These are phyloP conservation scores for Marisa cornuarietis DNA, from an alignment of 1,140 invertebrate species.

Conservation along the genomic window DNA sequence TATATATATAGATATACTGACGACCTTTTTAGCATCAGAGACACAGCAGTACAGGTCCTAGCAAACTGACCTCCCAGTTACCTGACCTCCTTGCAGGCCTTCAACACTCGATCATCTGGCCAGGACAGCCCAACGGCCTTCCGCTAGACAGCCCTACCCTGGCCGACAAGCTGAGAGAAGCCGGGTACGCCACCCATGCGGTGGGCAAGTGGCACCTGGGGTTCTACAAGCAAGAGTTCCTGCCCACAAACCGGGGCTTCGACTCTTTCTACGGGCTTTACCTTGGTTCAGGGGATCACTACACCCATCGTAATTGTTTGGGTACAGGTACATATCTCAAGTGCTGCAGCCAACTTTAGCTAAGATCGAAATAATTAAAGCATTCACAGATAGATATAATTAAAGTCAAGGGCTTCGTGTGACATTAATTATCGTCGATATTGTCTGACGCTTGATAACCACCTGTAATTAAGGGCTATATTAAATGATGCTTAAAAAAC, in stretches of 20 bases:
- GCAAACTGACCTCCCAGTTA: constrained; percentile 14
- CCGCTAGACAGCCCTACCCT: constrained; percentile 59
- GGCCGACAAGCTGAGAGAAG: constrained; percentile 53
- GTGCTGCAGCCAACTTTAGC: too few relatives aligned
- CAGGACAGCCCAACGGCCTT: constrained; percentile 51
- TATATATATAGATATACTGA: too few relatives aligned
- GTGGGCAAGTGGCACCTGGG: constrained; percentile 67
- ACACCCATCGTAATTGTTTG: constrained; percentile 37
- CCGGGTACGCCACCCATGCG: constrained; percentile 60
- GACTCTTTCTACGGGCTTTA: constrained; percentile 60
- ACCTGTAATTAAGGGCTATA: too few relatives aligned
- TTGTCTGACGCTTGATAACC: too few relatives aligned
- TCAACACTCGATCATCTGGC: constrained; percentile 54
- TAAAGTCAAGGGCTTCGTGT: too few relatives aligned
- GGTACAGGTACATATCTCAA: not conserved
- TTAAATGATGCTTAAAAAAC: too few relatives aligned
- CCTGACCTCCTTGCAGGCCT: constrained; percentile 52
- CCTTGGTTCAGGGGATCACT: constrained; percentile 43
- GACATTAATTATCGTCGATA: too few relatives aligned
- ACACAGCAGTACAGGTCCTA: too few relatives aligned
- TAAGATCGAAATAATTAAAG: too few relatives aligned
- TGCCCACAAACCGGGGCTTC: constrained; percentile 62
- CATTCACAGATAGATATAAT: too few relatives aligned
- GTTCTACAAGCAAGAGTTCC: constrained; percentile 59
- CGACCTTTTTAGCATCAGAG: too few relatives aligned